Conservation (phyloP, 2,888 invertebrate genomes). For the Acanthopleura granulata region DNA sequence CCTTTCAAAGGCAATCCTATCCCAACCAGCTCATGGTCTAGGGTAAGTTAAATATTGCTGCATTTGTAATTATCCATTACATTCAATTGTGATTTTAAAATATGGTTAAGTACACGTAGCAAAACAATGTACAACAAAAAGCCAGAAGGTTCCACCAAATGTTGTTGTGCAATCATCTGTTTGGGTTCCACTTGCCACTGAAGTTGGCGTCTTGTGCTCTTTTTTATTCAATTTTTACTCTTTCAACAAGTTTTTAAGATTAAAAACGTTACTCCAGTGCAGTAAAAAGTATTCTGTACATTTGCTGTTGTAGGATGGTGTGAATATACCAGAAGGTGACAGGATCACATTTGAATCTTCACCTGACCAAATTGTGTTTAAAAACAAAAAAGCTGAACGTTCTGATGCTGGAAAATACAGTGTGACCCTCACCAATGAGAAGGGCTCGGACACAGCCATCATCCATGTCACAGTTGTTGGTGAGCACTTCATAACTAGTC, state of each 20-base stretch:
- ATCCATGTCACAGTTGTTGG: constrained; percentile 83
- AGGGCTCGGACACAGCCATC: constrained; percentile 91
- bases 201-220: too few species aligned
- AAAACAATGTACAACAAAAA: too few species aligned
- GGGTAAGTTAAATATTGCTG: constrained; percentile 75
- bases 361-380: constrained; percentile 58
- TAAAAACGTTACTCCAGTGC: too few species aligned
- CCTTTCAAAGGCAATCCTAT: constrained; percentile 89
- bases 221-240: too few species aligned
- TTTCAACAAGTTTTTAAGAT: too few species aligned
- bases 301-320: constrained; percentile 76
- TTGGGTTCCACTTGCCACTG: too few species aligned
- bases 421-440: constrained; percentile 88
- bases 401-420: constrained; percentile 94
- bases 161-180: too few species aligned
- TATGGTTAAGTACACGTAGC: too few species aligned
- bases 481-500: constrained; percentile 42
- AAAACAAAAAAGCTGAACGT: constrained; percentile 84
- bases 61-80: too few species aligned
- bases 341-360: constrained; percentile 81
- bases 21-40: constrained; percentile 84
- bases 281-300: too few species aligned
- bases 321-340: constrained; percentile 80
- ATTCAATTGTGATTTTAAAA: too few species aligned
- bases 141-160: too few species aligned